Base-by-base conservation (phyloP, 64 coral and sea anemone species). In the Anthopleura sola region DNA sequence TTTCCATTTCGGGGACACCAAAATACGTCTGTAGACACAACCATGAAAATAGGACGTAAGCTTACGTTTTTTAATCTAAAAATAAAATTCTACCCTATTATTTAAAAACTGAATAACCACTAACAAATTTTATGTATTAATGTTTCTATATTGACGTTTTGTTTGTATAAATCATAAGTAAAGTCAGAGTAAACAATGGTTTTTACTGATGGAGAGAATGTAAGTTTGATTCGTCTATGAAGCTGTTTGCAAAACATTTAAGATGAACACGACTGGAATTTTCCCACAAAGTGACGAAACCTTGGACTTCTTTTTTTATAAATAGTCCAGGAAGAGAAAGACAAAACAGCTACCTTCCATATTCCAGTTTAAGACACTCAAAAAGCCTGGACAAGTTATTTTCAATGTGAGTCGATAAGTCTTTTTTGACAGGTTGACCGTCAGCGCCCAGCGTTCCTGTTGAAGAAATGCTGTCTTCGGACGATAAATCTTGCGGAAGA, bases 1-100 rank as follows among this genome's bases (percentile, higher is more conserved):
- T 76, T 99, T 99, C 97, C 97, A 99, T 78, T 99, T 99, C 20
- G 97, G 97, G 36, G 89, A 91, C 36, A 95, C 88, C 6, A 93
- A 79, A 37, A 93, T 87, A 19, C 88, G 82, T 56, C 84, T 86
- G 32, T 20, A 55, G 16, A 33, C 23, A 80, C 2, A 47, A 79
- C 50, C 40, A 44, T n/a, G n/a, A n/a, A n/a, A n/a, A n/a, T 44
- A 44, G 2, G 4, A 44, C 40, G 9, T 44, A 44, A 44, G 40
- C 9, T 44, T 6, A 44, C n/a, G n/a, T 44, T 55, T 55, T 55
- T 55, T 55, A 0, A 17, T 20, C 0, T 55, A 17, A 56, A 56
- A 26, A 62, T 26, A 7, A 62, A 62, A 28, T 11, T 24, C 21
- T n/a, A 26, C 4, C 0, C 40, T 62, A 62, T n/a, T 26, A 7